Percentiles rank a stretch among this genome's conserved stretches.
phyloP scores from a whole-genome alignment of 1,140 invertebrate species.

The Chrysoperla carnea region DNA sequence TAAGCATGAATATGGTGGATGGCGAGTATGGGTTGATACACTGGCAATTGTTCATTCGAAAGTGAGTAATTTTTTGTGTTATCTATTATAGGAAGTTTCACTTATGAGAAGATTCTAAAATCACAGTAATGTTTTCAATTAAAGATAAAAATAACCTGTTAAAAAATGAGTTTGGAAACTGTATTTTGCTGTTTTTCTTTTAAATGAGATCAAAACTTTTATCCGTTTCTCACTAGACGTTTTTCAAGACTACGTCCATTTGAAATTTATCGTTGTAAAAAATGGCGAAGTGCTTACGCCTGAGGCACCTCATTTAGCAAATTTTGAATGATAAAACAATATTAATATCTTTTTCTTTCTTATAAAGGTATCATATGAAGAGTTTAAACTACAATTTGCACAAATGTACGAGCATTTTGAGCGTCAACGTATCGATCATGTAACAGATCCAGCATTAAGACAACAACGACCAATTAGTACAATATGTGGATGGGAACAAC shows the following conservation, averaged over 20 bases:
- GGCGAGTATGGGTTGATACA: constrained; percentile 99
- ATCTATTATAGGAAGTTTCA: constrained; percentile 2
- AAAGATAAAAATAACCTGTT: too few species aligned
- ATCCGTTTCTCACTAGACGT: too few species aligned
- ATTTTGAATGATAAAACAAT: not conserved
- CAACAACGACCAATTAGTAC: constrained; percentile 88
- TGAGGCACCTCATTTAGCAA: too few species aligned
- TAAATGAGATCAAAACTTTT: too few species aligned
- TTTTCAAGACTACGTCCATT: too few species aligned
- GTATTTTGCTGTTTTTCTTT: too few species aligned
- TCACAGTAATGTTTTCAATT: not conserved
- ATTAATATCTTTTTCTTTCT: constrained; percentile 2
- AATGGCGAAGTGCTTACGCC: too few species aligned
- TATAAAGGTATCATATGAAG: constrained; percentile 78
- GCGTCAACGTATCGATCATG: constrained; percentile 78
- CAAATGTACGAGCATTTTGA: constrained; percentile 98
- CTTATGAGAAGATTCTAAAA: constrained; percentile 1
- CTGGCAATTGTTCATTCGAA: constrained; percentile 98
- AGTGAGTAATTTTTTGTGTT: constrained; percentile 38
- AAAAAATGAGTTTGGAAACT: constrained; percentile 3
- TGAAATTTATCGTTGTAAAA: too few species aligned
- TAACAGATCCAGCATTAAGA: constrained; percentile 80
- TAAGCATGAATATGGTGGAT: constrained; percentile 98
- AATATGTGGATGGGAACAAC: constrained; percentile 84
- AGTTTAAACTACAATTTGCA: constrained; percentile 88